Evolutionary conservation across 1,140 invertebrate genomes (phyloP), one percentile per base, ranked within the genome.

Genomic region (Metopolophium dirhodum): DNA sequence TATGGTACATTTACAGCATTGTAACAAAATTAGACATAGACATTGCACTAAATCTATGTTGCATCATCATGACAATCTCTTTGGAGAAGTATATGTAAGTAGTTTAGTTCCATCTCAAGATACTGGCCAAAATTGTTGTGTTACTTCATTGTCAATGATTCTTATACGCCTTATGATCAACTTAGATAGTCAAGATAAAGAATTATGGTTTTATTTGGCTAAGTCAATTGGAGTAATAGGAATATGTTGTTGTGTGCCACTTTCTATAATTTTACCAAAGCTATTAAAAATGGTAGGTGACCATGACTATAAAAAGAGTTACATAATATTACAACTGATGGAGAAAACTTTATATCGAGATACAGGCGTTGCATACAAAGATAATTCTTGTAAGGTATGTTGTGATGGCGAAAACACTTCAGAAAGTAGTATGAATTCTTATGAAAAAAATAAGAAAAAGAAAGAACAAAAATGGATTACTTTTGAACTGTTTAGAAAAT

Each of bases 241-340:
- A 11, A 96, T 96, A 0, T 97, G 97, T 94, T 97, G 96, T 93
- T 97, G 97, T 94, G 96, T 97, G 94, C 96, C 96, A 14, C 95
- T 96, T 0, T 95, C 95, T 45, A 94, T 94, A 20, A 94, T 96
- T 4, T 88, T 96, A 20, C 93, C 94, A 7, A 95, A 94, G 85
- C 94, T 96, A 22, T 94, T 96, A 0, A 94, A 94, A n/a, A 95
- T 96, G 61, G 93, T 96, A 0, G 95, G 95, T 54, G 95, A 95
- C 47, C 94, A 94, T 1, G 95, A 95, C 91, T 83, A 94, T 0
- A 94, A 94, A 45, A 95, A 94, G 95, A 95, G 83, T 77, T 94
- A 93, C 20, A 94, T 95, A 0, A 95, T 95, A 0, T 94, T 96
- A 22, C 95, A 95, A 26, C 94, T 97, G 0, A 94, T 97, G 20